Evolutionary conservation across 2,797 vertebrate genomes (phyloP).

Genomic region (Myiotriccus ornatus): DNA sequence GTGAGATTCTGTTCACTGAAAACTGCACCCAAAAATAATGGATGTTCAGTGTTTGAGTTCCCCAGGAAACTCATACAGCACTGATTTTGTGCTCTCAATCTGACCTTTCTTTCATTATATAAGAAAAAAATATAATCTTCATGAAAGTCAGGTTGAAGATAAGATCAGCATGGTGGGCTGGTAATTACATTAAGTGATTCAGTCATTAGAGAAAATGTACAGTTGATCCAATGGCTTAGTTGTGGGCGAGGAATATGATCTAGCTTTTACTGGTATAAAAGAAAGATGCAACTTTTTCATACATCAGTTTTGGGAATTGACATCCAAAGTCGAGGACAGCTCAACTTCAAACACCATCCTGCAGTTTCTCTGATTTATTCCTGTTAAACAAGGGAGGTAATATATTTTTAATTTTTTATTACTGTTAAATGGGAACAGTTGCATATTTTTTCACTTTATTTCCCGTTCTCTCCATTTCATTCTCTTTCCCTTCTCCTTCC

Average conservation of each 20-base stretch:
- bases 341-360: constrained; percentile 15
- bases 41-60: constrained; percentile 11
- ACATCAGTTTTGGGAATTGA: constrained; percentile 8
- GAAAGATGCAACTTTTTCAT: constrained; percentile 42
- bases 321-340: not conserved
- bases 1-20: constrained; percentile 43
- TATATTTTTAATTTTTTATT: constrained; percentile 5
- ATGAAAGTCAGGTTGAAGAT: constrained; percentile 67
- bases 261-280: constrained; percentile 72
- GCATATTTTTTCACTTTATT: not conserved
- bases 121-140: constrained; percentile 61
- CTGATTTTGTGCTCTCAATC: constrained; percentile 7
- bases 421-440: not conserved
- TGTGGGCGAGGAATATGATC: constrained; percentile 49
- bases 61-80: constrained; percentile 32
- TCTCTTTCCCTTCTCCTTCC: not conserved
- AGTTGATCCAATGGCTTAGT: constrained; percentile 77
- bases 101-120: constrained; percentile 68
- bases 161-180: constrained; percentile 72
- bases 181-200: constrained; percentile 75
- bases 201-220: constrained; percentile 67
- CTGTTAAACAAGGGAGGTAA: constrained; percentile 66
- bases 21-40: constrained; percentile 18
- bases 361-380: constrained; percentile 47
- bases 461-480: not conserved